Evolutionary conservation across 2,113 vertebrate species (phyloP), one percentile per base, ranked within the genome.

Genomic region (Bos taurus): DNA sequence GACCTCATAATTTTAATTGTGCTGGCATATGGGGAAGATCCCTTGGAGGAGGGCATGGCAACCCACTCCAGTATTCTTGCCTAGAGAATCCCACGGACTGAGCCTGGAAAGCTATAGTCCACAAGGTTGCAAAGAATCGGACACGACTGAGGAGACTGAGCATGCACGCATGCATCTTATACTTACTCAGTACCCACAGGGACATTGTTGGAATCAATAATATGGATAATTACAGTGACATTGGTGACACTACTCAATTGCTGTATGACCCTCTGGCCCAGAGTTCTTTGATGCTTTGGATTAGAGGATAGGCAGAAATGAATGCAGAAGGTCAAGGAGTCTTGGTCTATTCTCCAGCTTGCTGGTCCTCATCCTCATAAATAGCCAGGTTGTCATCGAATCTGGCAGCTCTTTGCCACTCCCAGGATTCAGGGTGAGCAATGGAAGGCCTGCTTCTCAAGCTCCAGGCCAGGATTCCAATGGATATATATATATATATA

Each of bases 261-360:
- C 83, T 40, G 10, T 71, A 33, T 15, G 64, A 33, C 40, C 36
- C 23, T 48, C 26, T 82, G 43, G 84, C 14, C 43, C n/a, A n/a
- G 46, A 23, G 23, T 16, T 84, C 46, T 92, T 28, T 83, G 62
- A 17, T 46, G 11, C 64, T 62, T 13, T 77, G 54, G 46, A 46
- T 46, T 74, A 71, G 28, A 89, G 46, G 60, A 74, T 7, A 89
- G 16, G 28, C 14, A 95, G 54, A 83, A 96, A 46, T 92, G 57
- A 30, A 21, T 46, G 46, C 78, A 96, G 78, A 50, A 36, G 46
- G 54, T 83, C 85, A 77, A 93, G 23, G 71, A 56, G 77, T 77
- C 81, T 84, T 3, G 14, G 23, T 77, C 82, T 54, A 14, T 77
- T 64, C 43, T 71, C 84, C 85, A 83, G 54, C 46, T 62, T 46